Evolutionary conservation across 53 echinoderm and acorn worm genomes (phyloP), one percentile per base, ranked within the genome.

Genomic region (Mesocentrotus franciscanus): DNA sequence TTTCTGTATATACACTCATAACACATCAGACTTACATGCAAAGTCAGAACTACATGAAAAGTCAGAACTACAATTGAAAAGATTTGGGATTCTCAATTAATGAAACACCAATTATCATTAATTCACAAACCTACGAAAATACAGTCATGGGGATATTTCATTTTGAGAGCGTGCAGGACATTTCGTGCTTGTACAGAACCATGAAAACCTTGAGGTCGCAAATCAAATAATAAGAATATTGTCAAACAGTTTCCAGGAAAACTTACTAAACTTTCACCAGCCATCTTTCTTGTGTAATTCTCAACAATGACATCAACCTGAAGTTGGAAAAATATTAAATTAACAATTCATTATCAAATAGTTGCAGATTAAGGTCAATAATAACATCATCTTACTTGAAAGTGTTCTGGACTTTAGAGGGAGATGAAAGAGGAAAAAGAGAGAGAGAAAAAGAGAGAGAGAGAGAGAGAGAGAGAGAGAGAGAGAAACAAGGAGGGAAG

Each of bases 261-360:
- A 94, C 94, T 94, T 85, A 94, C 94, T 36, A 34, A 1, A 62
- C 55, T 42, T 10, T 94, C 94, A 55, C 90, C 95, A 14, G 71
- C 59, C 33, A 90, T 10, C 95, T 90, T 95, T 42, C 90, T 90
- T 95, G 75, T 6, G 49, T 90, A 95, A 74, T 95, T 95, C 72
- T 90, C 95, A 26, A 95, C 95, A 76, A 95, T 90, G 34, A 90
- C 90, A 90, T 64, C 95, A 15, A 90, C 95, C 95, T 90, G 39
- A 13, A 75, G 26, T 74, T 20, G 5, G 59, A 89, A 10, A 89
- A 56, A 89, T 18, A 24, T 33, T 32, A 30, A 32, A 22, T 10
- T 56, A 56, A 56, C 13, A 57, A 89, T 22, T 57, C 10, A 84
- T 56, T 32, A 34, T 78, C 10, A 78, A 78, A 78, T 16, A 34